These are phyloP conservation scores for Chascanopsetta lugubris DNA, from an alignment of 2,113 vertebrate genomes.

Conservation along the genomic window DNA sequence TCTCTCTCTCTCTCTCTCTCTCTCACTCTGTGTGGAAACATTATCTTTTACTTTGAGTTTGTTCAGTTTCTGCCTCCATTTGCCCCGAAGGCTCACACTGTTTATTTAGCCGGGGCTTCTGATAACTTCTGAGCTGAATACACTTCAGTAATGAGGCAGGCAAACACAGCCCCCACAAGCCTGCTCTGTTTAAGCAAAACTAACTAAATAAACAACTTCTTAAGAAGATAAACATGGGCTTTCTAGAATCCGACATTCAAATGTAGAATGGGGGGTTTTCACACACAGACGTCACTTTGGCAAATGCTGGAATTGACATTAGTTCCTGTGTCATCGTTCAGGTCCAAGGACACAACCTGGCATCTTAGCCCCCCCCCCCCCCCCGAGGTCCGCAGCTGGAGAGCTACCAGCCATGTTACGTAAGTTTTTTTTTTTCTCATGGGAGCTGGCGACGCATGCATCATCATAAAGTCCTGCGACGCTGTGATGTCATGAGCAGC, in stretches of 20 bases:
- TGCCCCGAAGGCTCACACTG: slow-evolving; percentile 53
- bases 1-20: too few relatives aligned
- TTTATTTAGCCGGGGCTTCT: slow-evolving; percentile 68
- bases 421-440: slow-evolving; percentile 34
- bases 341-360: slow-evolving; percentile 27
- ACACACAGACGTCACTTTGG: slow-evolving; percentile 11
- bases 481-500: slow-evolving; percentile 70
- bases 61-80: slow-evolving; percentile 68
- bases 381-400: slow-evolving; percentile 37
- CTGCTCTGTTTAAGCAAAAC: slow-evolving; percentile 40
- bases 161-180: slow-evolving; percentile 46
- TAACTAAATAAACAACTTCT: slow-evolving; percentile 26
- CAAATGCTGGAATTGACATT: not conserved
- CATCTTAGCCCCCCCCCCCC: too few relatives aligned
- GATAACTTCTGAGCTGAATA: slow-evolving; percentile 65
- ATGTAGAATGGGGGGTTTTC: not conserved
- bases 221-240: not conserved
- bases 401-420: slow-evolving; percentile 38
- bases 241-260: not conserved
- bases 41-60: slow-evolving; percentile 68
- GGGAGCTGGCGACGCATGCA: slow-evolving; percentile 13
- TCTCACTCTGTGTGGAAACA: slow-evolving; percentile 72
- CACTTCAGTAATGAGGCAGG: slow-evolving; percentile 59
- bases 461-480: slow-evolving; percentile 41
- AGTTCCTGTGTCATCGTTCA: slow-evolving; percentile 5